phyloP scores from a whole-genome alignment of 2,113 vertebrate genomes.

The Onychostoma macrolepis region DNA sequence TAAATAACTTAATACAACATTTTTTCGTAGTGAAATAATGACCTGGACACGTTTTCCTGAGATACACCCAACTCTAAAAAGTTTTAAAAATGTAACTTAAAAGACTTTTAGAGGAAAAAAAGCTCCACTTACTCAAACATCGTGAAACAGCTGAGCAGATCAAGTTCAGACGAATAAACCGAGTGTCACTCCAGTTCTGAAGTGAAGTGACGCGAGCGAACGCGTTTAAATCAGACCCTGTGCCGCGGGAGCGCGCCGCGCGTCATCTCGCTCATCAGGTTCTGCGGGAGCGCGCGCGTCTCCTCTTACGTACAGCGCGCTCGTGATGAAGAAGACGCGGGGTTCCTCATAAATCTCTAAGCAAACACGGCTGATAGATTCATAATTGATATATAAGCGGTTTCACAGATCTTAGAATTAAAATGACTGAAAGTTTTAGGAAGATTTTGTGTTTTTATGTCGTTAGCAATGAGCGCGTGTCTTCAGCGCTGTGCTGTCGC shows the following conservation, averaged over 20 bases:
- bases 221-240: not conserved
- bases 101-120: not conserved
- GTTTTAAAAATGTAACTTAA: not conserved
- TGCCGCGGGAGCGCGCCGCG: not conserved
- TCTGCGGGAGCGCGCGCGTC: not conserved
- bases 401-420: not conserved
- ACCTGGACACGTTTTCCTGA: not conserved
- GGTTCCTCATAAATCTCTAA: not conserved
- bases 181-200: not conserved
- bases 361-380: not conserved
- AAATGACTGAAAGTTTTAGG: not conserved
- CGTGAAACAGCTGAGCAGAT: not conserved
- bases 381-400: not conserved
- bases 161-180: not conserved
- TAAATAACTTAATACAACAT: too few species aligned
- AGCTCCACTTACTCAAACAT: not conserved
- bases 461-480: not conserved
- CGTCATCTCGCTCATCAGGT: slow-evolving; percentile 23
- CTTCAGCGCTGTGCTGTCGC: not conserved
- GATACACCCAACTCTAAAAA: not conserved
- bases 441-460: not conserved
- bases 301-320: not conserved
- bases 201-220: not conserved
- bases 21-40: not conserved
- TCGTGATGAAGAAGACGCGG: not conserved